A percentile compares a stretch with the other conserved stretches of the same genome.
These are phyloP conservation scores for Parasteatoda lunata DNA, from an alignment of 2,888 invertebrate species.

Conservation along the genomic window DNA sequence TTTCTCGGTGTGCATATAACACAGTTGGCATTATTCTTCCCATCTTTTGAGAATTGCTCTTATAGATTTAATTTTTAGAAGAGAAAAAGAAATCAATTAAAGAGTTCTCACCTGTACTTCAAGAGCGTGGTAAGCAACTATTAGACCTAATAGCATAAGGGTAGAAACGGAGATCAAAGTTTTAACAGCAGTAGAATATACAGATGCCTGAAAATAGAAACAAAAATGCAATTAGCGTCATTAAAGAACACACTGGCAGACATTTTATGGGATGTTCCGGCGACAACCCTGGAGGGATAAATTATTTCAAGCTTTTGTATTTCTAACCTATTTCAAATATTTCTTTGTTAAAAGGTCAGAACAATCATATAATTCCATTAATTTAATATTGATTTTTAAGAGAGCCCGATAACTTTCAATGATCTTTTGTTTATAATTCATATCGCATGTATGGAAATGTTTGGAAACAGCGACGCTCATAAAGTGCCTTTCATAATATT, in stretches of 20 bases:
- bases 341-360: neutral
- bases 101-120: conserved; percentile 93
- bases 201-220: conserved; percentile 86
- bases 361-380: no score
- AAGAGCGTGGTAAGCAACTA: conserved; percentile 99
- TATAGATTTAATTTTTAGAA: no score
- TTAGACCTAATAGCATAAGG: conserved; percentile 98
- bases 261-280: conserved; percentile 45
- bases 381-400: no score
- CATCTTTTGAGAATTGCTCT: no score
- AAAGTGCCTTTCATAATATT: no score
- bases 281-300: conserved; percentile 36
- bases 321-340: neutral
- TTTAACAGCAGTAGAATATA: conserved; percentile 98
- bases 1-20: no score
- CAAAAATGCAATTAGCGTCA: conserved; percentile 53
- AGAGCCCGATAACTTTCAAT: no score
- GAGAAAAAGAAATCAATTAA: no score
- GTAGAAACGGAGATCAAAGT: conserved; percentile 99
- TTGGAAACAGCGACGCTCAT: no score
- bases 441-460: no score
- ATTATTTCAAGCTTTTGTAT: conserved; percentile 1
- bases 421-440: no score
- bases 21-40: no score
- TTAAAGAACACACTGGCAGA: conserved; percentile 30